Evolutionary conservation across 2,797 vertebrate species (phyloP).

Genomic region (Babyrousa celebensis): DNA sequence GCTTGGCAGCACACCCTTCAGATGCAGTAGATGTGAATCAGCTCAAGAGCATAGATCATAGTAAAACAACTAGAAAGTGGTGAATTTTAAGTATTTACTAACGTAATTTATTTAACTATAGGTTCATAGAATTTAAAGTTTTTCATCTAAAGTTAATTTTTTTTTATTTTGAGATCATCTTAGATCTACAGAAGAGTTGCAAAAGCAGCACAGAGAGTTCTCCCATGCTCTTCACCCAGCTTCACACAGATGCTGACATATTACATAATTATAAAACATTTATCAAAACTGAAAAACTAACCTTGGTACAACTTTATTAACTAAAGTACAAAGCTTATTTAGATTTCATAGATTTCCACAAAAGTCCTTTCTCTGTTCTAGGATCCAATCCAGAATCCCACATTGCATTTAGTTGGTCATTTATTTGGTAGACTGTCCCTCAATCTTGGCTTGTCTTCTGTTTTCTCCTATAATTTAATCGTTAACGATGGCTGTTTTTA

Average conservation of each 20-base stretch:
- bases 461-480: slow-evolving; percentile 68
- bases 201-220: slow-evolving; percentile 5
- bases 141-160: slow-evolving; percentile 43
- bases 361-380: slow-evolving; percentile 45
- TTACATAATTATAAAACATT: slow-evolving; percentile 56
- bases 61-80: slow-evolving; percentile 11
- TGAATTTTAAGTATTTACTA: slow-evolving; percentile 11
- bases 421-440: slow-evolving; percentile 70
- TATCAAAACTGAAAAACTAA: slow-evolving; percentile 65
- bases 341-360: slow-evolving; percentile 33
- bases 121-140: slow-evolving; percentile 45
- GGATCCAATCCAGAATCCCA: slow-evolving; percentile 45
- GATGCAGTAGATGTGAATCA: background rate
- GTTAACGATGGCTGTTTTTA: slow-evolving; percentile 73
- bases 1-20: background rate
- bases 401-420: slow-evolving; percentile 45
- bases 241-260: slow-evolving; percentile 20
- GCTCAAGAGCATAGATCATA: background rate
- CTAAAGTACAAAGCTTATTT: slow-evolving; percentile 31
- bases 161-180: slow-evolving; percentile 50
- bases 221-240: background rate
- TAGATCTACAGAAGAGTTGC: slow-evolving; percentile 5
- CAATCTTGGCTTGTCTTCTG: slow-evolving; percentile 65
- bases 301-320: slow-evolving; percentile 3
- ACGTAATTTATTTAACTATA: slow-evolving; percentile 34